These are phyloP conservation scores for Danio tinwini DNA, from an alignment of 2,797 vertebrate species.

Conservation along the genomic window DNA sequence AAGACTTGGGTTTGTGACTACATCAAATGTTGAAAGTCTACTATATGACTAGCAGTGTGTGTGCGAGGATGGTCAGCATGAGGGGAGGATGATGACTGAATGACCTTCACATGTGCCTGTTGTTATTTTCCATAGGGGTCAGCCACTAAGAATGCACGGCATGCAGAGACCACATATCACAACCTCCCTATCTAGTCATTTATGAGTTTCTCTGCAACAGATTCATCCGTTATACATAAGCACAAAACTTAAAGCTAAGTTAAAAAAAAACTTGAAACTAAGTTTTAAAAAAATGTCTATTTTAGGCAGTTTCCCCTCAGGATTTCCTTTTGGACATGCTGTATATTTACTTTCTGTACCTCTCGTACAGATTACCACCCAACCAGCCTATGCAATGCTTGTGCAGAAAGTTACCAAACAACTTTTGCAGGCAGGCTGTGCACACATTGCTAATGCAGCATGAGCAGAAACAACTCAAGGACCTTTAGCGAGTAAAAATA, in stretches of 20 bases:
- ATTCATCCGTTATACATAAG: constrained; percentile 32
- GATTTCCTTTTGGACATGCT: constrained; percentile 72
- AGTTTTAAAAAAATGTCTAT: constrained; percentile 60
- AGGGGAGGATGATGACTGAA: constrained; percentile 46
- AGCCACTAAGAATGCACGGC: constrained; percentile 78
- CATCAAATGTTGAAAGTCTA: constrained; percentile 6
- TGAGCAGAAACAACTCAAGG: constrained; percentile 25
- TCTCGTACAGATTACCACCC: constrained; percentile 34
- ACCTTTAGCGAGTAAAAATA: not conserved
- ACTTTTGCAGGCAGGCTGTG: constrained; percentile 10
- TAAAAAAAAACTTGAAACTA: constrained; percentile 42
- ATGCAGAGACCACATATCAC: constrained; percentile 58
- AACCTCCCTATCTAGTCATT: constrained; percentile 6
- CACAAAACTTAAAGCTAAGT: constrained; percentile 47
- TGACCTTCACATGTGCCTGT: constrained; percentile 76
- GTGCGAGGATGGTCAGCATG: not conserved
- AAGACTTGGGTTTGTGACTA: constrained; percentile 11
- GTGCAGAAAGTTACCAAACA: constrained; percentile 25
- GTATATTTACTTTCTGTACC: constrained; percentile 59
- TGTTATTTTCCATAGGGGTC: constrained; percentile 81
- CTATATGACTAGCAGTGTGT: constrained; percentile 3
- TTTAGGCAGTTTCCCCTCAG: constrained; percentile 72
- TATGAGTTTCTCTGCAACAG: constrained; percentile 19
- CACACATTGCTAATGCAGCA: not conserved
- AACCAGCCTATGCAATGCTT: not conserved